Conservation (phyloP, 2,113 vertebrate species). For the Furnarius figulus region DNA sequence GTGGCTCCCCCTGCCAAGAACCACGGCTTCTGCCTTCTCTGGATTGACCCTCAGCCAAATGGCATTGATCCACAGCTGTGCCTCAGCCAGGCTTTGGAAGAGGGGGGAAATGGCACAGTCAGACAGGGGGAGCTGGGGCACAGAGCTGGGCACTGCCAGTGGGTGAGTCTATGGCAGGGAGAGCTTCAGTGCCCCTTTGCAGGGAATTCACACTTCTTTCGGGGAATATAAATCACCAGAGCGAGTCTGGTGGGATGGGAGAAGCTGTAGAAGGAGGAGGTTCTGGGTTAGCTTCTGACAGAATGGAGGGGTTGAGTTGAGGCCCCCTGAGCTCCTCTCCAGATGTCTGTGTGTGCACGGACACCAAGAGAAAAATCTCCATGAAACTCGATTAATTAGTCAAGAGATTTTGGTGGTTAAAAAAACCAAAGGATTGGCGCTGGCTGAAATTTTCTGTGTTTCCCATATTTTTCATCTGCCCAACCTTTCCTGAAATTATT, state of each 20-base stretch:
- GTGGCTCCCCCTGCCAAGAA: constrained; percentile 24
- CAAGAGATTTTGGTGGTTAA: background rate
- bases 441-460: background rate
- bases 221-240: background rate
- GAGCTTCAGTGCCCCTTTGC: background rate
- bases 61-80: constrained; percentile 32
- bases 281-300: constrained; percentile 18
- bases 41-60: constrained; percentile 53
- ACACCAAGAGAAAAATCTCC: background rate
- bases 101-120: background rate
- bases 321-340: background rate
- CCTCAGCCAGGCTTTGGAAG: constrained; percentile 24
- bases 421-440: background rate
- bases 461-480: background rate
- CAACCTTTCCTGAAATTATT: background rate
- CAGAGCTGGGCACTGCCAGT: background rate
- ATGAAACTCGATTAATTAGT: background rate
- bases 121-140: background rate
- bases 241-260: background rate
- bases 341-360: background rate
- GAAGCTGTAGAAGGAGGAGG: background rate
- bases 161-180: background rate
- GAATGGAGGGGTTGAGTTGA: background rate
- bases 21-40: constrained; percentile 28
- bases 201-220: background rate